Evolutionary conservation across 2,797 vertebrate species (phyloP), one percentile per base, ranked within the genome.

Genomic region (Toxotes lorentzi): DNA sequence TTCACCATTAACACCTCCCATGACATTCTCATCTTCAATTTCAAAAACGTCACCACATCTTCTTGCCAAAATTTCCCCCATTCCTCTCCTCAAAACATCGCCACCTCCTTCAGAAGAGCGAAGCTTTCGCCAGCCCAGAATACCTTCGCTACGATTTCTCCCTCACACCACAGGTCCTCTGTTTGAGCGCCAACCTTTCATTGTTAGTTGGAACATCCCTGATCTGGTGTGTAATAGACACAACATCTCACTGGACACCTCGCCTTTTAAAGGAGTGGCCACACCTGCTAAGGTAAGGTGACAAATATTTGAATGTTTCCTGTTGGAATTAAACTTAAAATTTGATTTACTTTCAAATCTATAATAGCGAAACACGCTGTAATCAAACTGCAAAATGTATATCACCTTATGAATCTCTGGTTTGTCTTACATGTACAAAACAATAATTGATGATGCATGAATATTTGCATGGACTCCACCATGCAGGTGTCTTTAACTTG

Each of bases 201-300:
- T 93, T 54, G 95, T 96, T 27, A 93, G 72, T 32, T 97, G 96
- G 96, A 97, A 97, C 85, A 95, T 95, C 68, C 96, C 96, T 43
- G 93, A 94, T 81, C 90, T 95, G 71, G 63, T 86, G 50, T 97
- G 96, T 80, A 67, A 73, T 53, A 85, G 79, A 81, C 88, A 70
- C 51, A 92, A 93, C 51, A 82, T 96, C 48, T 76, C 89, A 1
- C 65, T 96, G 81, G 95, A 97, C 82, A 91, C 95, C 59, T 93
- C 90, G 0, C 60, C 91, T 5, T 94, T 91, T 80, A 86, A 70
- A 73, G 88, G 87, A 35, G 96, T 96, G 86, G 93, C 93, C 73
- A 96, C 96, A 9, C 74, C 87, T 69, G 93, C 93, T 48, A 86
- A 89, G 83, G 89, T 89, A 38, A 75, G 71, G 3, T 3, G 27